These are phyloP conservation scores for Orthonyx spaldingii DNA, from an alignment of 2,113 vertebrate species.

Conservation along the genomic window DNA sequence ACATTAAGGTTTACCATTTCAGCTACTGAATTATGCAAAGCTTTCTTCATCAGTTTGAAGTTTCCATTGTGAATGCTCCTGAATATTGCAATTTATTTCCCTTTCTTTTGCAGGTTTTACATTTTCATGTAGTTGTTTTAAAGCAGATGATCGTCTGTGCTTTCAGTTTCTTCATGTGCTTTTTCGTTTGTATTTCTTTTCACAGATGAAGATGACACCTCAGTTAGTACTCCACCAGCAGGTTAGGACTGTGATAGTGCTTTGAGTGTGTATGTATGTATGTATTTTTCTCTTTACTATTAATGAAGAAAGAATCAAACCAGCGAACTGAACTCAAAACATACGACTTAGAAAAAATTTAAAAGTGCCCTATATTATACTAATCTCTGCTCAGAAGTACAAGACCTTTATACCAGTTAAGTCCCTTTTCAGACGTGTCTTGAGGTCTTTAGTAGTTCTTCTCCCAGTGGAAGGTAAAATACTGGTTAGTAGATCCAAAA, in stretches of 20 bases:
- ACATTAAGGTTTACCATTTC: constrained; percentile 51
- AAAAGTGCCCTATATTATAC: not conserved
- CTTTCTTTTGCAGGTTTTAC: constrained; percentile 69
- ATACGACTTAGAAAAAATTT: not conserved
- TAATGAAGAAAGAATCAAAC: not conserved
- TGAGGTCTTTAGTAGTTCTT: not conserved
- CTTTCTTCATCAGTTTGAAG: constrained; percentile 50
- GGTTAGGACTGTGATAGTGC: constrained; percentile 68
- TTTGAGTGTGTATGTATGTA: constrained; percentile 60
- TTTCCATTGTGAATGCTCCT: constrained; percentile 56
- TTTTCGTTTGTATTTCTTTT: constrained; percentile 74
- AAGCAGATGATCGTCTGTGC: constrained; percentile 22
- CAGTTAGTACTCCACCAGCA: constrained; percentile 71
- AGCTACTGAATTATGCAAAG: constrained; percentile 51
- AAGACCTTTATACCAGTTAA: not conserved
- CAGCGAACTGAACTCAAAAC: not conserved
- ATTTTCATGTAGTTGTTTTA: constrained; percentile 44
- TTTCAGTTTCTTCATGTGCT: constrained; percentile 52
- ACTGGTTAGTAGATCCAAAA: not conserved
- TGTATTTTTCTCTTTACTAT: constrained; percentile 9
- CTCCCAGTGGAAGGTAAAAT: not conserved
- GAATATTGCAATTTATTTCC: constrained; percentile 14
- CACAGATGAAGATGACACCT: constrained; percentile 80
- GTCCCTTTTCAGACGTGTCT: not conserved
- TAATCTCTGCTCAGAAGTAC: not conserved